Conservation (phyloP, 2,113 vertebrate genomes). For the Globicephala melas region DNA sequence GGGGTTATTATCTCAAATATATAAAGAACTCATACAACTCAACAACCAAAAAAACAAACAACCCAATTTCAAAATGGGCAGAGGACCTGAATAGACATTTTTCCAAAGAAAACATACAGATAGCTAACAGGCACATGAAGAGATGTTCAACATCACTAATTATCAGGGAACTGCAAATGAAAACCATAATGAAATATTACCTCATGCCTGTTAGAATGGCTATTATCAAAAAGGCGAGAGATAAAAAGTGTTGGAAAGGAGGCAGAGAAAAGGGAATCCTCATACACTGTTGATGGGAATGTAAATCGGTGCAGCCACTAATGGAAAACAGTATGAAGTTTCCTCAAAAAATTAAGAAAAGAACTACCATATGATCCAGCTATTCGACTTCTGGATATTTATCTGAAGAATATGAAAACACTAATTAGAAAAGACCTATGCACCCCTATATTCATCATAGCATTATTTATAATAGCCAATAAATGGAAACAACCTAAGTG, state of each 20-base stretch:
- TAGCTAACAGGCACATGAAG: background rate
- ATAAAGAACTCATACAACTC: too few species aligned
- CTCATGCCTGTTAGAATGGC: background rate
- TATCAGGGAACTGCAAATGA: background rate
- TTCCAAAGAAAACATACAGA: background rate
- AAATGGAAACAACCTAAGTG: background rate
- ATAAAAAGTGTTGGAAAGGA: background rate
- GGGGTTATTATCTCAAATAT: too few species aligned
- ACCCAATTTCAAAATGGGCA: background rate
- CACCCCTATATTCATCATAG: background rate
- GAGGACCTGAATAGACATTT: background rate
- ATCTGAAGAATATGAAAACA: background rate
- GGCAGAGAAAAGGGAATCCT: background rate
- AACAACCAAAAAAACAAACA: too few species aligned
- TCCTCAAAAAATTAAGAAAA: background rate
- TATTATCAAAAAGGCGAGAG: background rate
- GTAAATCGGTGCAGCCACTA: background rate
- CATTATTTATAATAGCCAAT: background rate
- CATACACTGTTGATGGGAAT: background rate
- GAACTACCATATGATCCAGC: background rate
- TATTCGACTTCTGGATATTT: background rate
- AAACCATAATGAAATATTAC: background rate
- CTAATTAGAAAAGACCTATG: background rate
- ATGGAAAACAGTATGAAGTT: background rate
- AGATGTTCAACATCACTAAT: background rate